Evolutionary conservation across 2,888 invertebrate species (phyloP).

Genomic region (Drosophila paramelanica): DNA sequence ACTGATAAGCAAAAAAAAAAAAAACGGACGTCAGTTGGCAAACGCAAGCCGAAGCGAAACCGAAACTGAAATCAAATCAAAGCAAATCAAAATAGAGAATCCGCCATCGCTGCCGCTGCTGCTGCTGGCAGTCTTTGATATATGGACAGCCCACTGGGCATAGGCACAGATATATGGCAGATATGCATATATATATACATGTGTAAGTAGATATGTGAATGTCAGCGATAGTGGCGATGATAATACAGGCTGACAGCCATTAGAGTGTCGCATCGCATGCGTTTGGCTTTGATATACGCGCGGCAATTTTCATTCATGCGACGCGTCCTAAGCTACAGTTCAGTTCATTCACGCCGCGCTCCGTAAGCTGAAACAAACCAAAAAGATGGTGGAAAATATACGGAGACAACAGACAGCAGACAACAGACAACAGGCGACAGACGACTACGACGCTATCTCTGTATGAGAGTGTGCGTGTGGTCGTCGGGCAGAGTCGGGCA

Average conservation of each 20-base stretch:
- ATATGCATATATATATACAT: constrained; percentile 12
- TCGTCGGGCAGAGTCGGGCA: constrained; percentile 46
- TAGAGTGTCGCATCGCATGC: constrained; percentile 62
- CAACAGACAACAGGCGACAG: background rate
- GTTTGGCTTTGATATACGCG: constrained; percentile 69
- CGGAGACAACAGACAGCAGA: constrained; percentile 8
- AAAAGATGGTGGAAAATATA: constrained; percentile 38
- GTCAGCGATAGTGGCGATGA: constrained; percentile 44
- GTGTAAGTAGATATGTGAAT: constrained; percentile 37
- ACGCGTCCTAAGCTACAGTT: constrained; percentile 6
- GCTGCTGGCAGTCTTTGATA: constrained; percentile 56
- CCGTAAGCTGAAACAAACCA: constrained; percentile 20
- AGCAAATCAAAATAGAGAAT: constrained; percentile 64
- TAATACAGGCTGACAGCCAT: constrained; percentile 69
- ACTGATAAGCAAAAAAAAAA: constrained; percentile 58
- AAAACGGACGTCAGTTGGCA: constrained; percentile 53
- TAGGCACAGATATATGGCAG: constrained; percentile 7
- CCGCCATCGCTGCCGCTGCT: constrained; percentile 7
- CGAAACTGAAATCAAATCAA: constrained; percentile 57
- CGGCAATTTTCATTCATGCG: constrained; percentile 59
- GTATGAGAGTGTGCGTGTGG: constrained; percentile 9
- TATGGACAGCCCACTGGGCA: constrained; percentile 56
- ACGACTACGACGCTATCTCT: constrained; percentile 35
- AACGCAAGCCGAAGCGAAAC: constrained; percentile 28
- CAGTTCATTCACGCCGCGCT: constrained; percentile 40